These are phyloP conservation scores for Psilopsiagon aymara DNA, from an alignment of 2,113 vertebrate genomes.

Conservation along the genomic window DNA sequence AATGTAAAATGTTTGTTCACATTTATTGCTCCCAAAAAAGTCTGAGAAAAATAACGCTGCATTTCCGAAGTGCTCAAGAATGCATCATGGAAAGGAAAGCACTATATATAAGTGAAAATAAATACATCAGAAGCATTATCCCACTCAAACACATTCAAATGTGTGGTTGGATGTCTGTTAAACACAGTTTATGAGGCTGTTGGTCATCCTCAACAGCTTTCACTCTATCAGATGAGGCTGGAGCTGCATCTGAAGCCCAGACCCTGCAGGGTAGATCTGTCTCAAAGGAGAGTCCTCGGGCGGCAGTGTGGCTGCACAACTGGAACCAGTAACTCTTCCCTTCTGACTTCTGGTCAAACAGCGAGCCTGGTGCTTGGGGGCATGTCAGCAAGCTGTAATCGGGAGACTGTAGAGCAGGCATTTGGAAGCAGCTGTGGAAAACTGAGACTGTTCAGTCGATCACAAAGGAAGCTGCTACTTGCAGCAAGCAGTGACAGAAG, in stretches of 20 bases:
- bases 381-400: rapidly evolving
- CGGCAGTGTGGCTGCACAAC: neutral
- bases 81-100: neutral
- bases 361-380: neutral
- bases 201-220: neutral
- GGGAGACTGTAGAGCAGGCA: rapidly evolving
- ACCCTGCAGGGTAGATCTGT: neutral
- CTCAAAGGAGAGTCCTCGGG: rapidly evolving
- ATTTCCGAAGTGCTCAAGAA: neutral
- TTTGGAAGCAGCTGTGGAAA: neutral
- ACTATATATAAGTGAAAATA: neutral
- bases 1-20: neutral
- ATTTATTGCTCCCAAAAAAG: neutral
- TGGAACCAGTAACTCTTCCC: neutral
- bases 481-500: neutral
- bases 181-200: neutral
- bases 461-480: neutral
- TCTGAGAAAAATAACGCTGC: neutral
- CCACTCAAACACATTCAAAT: neutral
- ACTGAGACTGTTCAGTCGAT: rapidly evolving
- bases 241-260: neutral
- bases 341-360: rapidly evolving
- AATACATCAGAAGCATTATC: neutral
- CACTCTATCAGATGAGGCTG: neutral
- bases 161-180: neutral